Evolutionary conservation across 2,888 invertebrate species (phyloP), one percentile per base, ranked within the genome.

Genomic region (Leptinotarsa peninsularis): DNA sequence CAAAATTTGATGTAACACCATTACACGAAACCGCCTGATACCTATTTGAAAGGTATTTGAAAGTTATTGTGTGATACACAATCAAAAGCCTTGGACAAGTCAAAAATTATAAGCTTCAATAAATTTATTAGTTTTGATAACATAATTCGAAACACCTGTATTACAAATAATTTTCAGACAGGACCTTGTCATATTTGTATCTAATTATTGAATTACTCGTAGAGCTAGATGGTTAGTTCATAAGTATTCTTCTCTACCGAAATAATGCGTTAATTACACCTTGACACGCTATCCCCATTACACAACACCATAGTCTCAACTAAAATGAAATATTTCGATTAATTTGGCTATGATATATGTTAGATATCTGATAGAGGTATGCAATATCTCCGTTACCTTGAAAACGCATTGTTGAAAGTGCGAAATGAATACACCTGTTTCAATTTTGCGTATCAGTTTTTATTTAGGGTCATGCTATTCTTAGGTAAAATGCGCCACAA

Each of bases 261-360:
- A 63, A 43, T 33, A 33, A 63, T 63, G 18, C 43, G 63, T 43
- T n/a, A 10, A 63, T 43, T 63, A 33, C 33, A 63, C 63, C 63
- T 63, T 43, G n/a, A 27, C 5, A 63, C 43, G 43, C 14, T 23
- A 58, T 58, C 58, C 21, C 21, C 13, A 58, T 23, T 58, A 23
- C 27, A 58, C 15, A 13, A 23, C 21, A 23, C 21, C 14, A 4
- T 23, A 23, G 52, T 17, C 52, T 52, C 58, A 58, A 58, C 13
- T 58, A 10, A 5, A 14, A 18, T 10, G 0, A 21, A 58, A 18
- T 21, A 58, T 58, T 58, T 14, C 23, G 27, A 27, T 58, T 58
- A 15, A 17, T 23, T 58, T 23, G 56, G 13, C 58, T 58, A 15
- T 58, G 58, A 15, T 23, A 4, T 14, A 58, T 21, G 18, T 23